Evolutionary conservation across 1,140 invertebrate genomes (phyloP).

Genomic region (Paraescarpia echinospica): DNA sequence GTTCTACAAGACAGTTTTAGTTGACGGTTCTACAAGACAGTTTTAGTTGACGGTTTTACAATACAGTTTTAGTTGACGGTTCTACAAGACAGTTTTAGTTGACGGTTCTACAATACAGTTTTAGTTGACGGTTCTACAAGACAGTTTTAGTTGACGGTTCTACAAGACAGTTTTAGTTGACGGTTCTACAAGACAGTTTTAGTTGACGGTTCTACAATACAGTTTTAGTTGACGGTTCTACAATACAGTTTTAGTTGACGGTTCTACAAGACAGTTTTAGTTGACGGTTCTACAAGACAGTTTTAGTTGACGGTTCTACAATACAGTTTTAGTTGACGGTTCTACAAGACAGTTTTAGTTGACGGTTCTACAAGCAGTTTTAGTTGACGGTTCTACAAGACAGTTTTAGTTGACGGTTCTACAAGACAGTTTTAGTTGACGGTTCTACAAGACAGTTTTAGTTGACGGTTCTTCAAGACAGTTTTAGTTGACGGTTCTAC

Average conservation of each 20-base stretch:
- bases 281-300: not conserved
- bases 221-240: not conserved
- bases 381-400: not conserved
- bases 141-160: not conserved
- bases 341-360: not conserved
- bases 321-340: not conserved
- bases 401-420: not conserved
- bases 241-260: not conserved
- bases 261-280: not conserved
- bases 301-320: not conserved
- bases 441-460: not conserved
- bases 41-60: not conserved
- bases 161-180: not conserved
- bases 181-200: not conserved
- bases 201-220: not conserved
- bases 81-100: not conserved
- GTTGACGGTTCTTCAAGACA: not conserved
- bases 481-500: not conserved
- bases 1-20: not conserved
- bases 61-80: not conserved
- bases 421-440: not conserved
- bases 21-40: not conserved
- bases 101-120: not conserved
- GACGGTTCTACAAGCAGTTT: not conserved
- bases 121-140: not conserved